Conservation (phyloP, 2,113 vertebrate genomes). For the Solea solea region DNA sequence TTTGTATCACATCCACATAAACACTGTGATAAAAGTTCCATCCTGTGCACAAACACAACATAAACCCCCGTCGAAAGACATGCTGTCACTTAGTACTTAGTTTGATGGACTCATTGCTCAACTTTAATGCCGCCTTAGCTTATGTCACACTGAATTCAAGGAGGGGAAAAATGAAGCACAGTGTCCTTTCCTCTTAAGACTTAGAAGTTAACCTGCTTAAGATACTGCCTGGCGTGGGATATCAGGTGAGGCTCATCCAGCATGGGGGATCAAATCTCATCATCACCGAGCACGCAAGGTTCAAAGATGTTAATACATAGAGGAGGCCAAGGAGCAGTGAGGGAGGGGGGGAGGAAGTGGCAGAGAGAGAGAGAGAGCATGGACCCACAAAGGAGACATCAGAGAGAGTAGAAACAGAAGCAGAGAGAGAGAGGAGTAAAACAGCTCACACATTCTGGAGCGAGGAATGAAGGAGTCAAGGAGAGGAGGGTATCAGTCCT, state of each 20-base stretch:
- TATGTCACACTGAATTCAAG: slow-evolving; percentile 33
- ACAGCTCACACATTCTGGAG: slow-evolving; percentile 23
- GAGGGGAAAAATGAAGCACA: slow-evolving; percentile 44
- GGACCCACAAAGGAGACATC: not conserved
- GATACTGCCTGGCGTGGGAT: slow-evolving; percentile 61
- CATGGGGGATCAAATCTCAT: slow-evolving; percentile 72
- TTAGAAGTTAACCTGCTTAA: slow-evolving; percentile 72
- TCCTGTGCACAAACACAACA: slow-evolving; percentile 7
- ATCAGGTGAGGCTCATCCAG: slow-evolving; percentile 75
- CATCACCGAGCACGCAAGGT: slow-evolving; percentile 61
- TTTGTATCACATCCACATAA: not conserved
- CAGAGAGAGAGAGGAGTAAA: slow-evolving; percentile 31
- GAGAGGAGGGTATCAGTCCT: slow-evolving; percentile 86
- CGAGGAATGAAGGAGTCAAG: slow-evolving; percentile 82
- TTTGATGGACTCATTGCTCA: slow-evolving; percentile 48
- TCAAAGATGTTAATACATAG: slow-evolving; percentile 49
- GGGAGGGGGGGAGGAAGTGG: slow-evolving; percentile 5
- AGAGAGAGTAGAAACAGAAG: slow-evolving; percentile 24
- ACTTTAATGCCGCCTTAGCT: slow-evolving; percentile 63
- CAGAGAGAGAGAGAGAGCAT: slow-evolving; percentile 10
- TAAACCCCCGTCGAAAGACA: not conserved
- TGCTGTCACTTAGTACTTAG: slow-evolving; percentile 37
- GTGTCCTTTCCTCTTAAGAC: slow-evolving; percentile 66
- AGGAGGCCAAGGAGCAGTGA: slow-evolving; percentile 5
- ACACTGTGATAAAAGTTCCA: not conserved